Percentiles rank a stretch among this genome's conserved stretches.
Conservation (phyloP, 1,140 invertebrate genomes). For the Maconellicoccus hirsutus region DNA sequence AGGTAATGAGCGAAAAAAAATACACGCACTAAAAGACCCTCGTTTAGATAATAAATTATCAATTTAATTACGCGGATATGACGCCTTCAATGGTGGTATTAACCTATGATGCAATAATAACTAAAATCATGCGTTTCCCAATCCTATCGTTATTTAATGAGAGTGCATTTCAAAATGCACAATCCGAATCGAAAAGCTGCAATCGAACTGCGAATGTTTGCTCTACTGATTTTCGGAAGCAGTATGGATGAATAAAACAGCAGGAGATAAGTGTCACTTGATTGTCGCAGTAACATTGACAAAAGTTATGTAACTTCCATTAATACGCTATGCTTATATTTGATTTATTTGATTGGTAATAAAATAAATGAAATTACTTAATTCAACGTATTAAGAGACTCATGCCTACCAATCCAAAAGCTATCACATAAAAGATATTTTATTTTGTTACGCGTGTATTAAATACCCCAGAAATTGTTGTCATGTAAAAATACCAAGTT, state of each 20-base stretch:
- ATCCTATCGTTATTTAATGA: too few species aligned
- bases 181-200: conserved; percentile 7
- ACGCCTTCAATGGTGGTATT: too few species aligned
- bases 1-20: too few species aligned
- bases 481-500: not conserved
- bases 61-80: too few species aligned
- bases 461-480: too few species aligned
- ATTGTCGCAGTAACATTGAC: not conserved
- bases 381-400: not conserved
- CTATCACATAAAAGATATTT: too few species aligned
- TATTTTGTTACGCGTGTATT: too few species aligned
- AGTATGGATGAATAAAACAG: not conserved
- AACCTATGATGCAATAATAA: too few species aligned
- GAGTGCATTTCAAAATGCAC: not conserved
- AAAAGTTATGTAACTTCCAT: not conserved
- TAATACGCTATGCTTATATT: not conserved
- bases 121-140: too few species aligned
- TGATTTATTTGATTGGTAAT: not conserved
- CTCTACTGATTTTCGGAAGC: conserved; percentile 8
- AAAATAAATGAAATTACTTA: not conserved
- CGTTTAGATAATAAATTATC: too few species aligned
- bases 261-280: not conserved
- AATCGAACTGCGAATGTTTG: not conserved
- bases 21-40: too few species aligned
- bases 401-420: too few species aligned